Evolutionary conservation across 2,797 vertebrate species (phyloP).

Genomic region (Melanotaenia trifasciata): DNA sequence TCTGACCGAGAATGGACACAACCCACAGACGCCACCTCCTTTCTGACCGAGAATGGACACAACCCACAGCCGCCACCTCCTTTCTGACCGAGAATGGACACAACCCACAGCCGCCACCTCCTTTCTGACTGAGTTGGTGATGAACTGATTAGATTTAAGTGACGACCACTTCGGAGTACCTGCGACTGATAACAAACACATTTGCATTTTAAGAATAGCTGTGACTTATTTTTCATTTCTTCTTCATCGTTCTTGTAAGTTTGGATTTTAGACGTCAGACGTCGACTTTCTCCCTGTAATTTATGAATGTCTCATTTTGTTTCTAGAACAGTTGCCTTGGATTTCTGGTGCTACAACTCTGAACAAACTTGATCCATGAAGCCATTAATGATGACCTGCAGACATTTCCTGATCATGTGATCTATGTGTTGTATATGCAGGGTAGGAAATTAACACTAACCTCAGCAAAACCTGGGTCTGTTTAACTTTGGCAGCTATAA

Average conservation of each 20-base stretch:
- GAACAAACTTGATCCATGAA: conserved; percentile 14
- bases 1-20: too few relatives aligned
- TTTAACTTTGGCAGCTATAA: conserved; percentile 54
- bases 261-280: conserved; percentile 37
- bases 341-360: conserved; percentile 68
- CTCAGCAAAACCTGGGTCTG: conserved; percentile 5
- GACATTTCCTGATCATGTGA: conserved; percentile 16
- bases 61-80: too few relatives aligned
- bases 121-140: conserved; percentile 11
- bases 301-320: conserved; percentile 44
- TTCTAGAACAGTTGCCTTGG: conserved; percentile 38
- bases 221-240: conserved; percentile 17
- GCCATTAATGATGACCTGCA: conserved; percentile 2
- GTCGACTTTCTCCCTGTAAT: conserved; percentile 39
- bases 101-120: background rate
- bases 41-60: too few relatives aligned
- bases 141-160: conserved; percentile 37
- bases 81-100: conserved; percentile 20
- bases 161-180: conserved; percentile 5
- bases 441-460: conserved; percentile 70
- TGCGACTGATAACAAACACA: conserved; percentile 33
- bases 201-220: conserved; percentile 20
- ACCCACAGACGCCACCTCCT: too few relatives aligned
- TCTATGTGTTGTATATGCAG: conserved; percentile 28
- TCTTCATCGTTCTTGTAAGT: conserved; percentile 30